phyloP scores from a whole-genome alignment of 1,140 invertebrate genomes.

The Akabosia matsudoensis region DNA sequence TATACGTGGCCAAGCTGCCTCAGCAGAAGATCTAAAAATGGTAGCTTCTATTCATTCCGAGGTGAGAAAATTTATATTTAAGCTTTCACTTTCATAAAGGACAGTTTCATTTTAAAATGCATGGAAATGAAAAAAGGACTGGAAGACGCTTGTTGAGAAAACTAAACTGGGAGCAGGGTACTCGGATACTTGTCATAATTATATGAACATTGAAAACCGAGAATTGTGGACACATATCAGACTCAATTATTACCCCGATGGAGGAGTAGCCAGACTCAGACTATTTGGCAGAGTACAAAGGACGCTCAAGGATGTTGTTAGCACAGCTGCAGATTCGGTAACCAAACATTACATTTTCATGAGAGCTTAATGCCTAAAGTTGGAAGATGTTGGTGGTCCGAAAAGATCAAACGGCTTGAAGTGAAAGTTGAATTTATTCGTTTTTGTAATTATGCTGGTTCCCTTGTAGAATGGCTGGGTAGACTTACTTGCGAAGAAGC shows the following conservation, averaged over 20 bases:
- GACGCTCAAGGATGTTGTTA: slow-evolving; percentile 48
- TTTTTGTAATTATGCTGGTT: background rate
- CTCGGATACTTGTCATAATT: slow-evolving; percentile 60
- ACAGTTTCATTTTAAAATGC: no score
- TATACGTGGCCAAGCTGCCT: slow-evolving; percentile 57
- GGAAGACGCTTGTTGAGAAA: slow-evolving; percentile 60
- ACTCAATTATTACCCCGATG: slow-evolving; percentile 65
- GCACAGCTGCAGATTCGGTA: slow-evolving; percentile 18
- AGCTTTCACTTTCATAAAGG: no score
- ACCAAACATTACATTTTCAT: background rate
- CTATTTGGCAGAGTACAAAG: slow-evolving; percentile 59
- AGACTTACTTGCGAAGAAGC: slow-evolving; percentile 59
- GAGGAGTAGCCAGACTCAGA: slow-evolving; percentile 63
- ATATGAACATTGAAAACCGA: slow-evolving; percentile 52
- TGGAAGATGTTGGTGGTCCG: background rate
- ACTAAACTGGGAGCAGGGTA: slow-evolving; percentile 58
- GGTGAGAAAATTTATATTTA: no score
- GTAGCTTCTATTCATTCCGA: slow-evolving; percentile 56
- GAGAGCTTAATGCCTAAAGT: no score
- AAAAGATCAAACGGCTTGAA: no score
- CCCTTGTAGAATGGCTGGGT: slow-evolving; percentile 51
- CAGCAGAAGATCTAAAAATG: slow-evolving; percentile 53
- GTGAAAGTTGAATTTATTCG: background rate
- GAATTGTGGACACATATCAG: slow-evolving; percentile 60
- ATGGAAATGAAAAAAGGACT: slow-evolving; percentile 53